phyloP scores from a whole-genome alignment of 2,113 vertebrate species.

The Asarcornis scutulata region DNA sequence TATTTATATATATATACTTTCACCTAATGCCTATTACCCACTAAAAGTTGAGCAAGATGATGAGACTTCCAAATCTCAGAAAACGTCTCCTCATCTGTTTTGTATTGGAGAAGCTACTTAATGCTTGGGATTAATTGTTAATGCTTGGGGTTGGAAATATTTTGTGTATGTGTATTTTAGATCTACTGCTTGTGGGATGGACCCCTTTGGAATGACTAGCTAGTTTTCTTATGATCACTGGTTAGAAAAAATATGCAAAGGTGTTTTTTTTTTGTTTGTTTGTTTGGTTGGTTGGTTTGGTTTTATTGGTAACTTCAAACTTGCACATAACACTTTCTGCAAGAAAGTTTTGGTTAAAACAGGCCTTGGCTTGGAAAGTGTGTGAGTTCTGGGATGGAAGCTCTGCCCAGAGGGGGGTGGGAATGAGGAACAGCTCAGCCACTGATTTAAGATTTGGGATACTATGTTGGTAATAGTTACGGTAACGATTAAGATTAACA shows the following conservation, averaged over 20 bases:
- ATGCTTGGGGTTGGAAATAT: not conserved
- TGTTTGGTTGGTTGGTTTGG: too few relatives aligned
- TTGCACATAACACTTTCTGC: not conserved
- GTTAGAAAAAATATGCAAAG: not conserved
- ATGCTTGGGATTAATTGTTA: not conserved
- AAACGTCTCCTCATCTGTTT: not conserved
- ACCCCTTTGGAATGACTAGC: not conserved
- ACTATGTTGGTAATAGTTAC: not conserved
- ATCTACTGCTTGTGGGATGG: not conserved
- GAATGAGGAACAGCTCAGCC: not conserved
- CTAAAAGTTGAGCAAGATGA: not conserved
- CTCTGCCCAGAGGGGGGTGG: not conserved
- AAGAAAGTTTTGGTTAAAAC: not conserved
- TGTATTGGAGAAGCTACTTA: not conserved
- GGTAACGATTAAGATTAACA: not conserved
- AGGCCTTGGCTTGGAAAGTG: not conserved
- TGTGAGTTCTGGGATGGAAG: not conserved
- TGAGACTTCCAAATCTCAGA: not conserved
- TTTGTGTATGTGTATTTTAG: not conserved
- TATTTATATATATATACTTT: not conserved
- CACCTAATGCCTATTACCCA: not conserved
- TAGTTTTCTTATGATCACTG: not conserved
- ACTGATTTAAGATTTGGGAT: not conserved
- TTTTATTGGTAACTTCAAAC: not conserved
- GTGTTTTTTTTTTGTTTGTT: not conserved